Evolutionary conservation across 2,113 vertebrate genomes (phyloP).

Genomic region (Egretta garzetta): DNA sequence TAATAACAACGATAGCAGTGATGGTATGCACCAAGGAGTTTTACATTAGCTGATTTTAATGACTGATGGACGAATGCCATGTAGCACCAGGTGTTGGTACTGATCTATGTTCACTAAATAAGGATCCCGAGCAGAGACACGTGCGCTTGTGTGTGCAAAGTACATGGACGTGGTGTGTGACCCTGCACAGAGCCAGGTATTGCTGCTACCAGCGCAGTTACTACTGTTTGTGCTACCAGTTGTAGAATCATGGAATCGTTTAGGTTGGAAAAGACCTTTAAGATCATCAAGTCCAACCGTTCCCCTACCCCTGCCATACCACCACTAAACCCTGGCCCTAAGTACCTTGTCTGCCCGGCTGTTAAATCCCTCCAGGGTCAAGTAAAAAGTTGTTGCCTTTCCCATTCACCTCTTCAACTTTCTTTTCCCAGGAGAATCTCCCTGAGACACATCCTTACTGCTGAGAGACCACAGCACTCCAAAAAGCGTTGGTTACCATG

Average conservation of each 20-base stretch:
- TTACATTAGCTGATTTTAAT: background rate
- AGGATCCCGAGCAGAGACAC: background rate
- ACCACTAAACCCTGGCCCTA: too few relatives aligned
- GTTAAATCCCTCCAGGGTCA: too few relatives aligned
- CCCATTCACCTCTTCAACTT: background rate
- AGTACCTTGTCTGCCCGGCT: too few relatives aligned
- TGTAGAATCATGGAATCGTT: too few relatives aligned
- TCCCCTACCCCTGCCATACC: too few relatives aligned
- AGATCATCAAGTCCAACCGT: too few relatives aligned
- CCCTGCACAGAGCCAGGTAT: background rate
- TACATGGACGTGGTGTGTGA: rapidly evolving
- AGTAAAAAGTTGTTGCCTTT: background rate
- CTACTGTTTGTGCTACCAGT: background rate
- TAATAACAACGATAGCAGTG: too few relatives aligned
- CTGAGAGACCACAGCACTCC: background rate
- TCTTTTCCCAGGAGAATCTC: background rate
- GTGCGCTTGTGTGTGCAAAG: background rate
- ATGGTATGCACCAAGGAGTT: background rate
- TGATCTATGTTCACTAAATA: background rate
- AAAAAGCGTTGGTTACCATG: background rate
- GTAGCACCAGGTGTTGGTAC: background rate
- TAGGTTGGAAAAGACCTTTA: too few relatives aligned
- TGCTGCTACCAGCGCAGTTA: background rate
- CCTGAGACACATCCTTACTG: background rate
- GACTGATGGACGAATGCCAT: rapidly evolving